phyloP scores from a whole-genome alignment of 2,113 vertebrate species.

The Elaphurus davidianus region DNA sequence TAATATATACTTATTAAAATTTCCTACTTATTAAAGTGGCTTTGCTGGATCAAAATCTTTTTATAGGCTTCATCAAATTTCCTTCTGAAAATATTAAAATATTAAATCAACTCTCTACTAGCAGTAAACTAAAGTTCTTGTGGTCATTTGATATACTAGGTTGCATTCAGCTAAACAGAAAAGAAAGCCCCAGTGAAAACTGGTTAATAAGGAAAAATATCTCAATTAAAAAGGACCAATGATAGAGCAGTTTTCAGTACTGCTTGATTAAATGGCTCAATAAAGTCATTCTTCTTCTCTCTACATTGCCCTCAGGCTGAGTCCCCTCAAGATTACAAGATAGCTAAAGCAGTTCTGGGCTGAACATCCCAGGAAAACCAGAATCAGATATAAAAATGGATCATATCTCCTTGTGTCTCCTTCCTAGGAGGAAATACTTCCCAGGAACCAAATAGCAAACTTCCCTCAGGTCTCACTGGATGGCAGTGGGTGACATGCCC shows the following conservation, averaged over 20 bases:
- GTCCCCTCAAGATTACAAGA: not conserved
- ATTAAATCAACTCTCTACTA: not conserved
- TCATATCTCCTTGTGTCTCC: not conserved
- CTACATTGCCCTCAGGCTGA: not conserved
- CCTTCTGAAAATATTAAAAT: not conserved
- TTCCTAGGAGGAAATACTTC: not conserved
- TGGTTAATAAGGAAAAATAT: not conserved
- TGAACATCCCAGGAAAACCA: not conserved
- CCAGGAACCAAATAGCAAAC: not conserved
- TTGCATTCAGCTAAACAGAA: not conserved
- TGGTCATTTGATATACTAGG: not conserved
- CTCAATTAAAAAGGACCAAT: not conserved
- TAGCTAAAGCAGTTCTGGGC: not conserved
- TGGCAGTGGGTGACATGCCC: not conserved
- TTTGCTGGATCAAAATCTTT: not conserved
- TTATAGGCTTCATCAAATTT: slow-evolving; percentile 2
- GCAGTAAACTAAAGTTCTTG: not conserved
- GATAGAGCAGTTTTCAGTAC: not conserved
- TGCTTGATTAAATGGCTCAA: not conserved
- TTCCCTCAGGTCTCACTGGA: not conserved
- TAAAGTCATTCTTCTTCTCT: not conserved
- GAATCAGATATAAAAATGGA: not conserved
- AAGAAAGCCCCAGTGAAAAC: not conserved
- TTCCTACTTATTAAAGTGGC: not conserved
- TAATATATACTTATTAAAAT: not conserved